Evolutionary conservation across 1,140 invertebrate species (phyloP).

Genomic region (Lethrus apterus): DNA sequence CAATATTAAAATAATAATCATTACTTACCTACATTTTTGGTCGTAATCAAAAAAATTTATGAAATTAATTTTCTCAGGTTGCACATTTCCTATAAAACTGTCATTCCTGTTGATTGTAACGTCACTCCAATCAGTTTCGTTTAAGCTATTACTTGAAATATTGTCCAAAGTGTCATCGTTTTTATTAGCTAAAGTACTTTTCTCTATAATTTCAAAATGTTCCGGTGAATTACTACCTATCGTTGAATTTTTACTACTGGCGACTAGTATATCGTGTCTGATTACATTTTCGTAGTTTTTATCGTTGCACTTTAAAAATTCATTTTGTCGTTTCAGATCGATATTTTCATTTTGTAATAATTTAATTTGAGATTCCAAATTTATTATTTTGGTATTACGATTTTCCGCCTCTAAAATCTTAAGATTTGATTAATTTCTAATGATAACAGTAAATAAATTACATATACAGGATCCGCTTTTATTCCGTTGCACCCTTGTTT

Average conservation of each 20-base stretch:
- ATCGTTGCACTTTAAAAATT: conserved; percentile 1
- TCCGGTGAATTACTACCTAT: conserved; percentile 36
- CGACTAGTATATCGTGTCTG: background rate
- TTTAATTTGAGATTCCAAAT: conserved; percentile 18
- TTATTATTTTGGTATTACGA: too few species aligned
- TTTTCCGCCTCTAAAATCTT: too few species aligned
- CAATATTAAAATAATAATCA: conserved; percentile 2
- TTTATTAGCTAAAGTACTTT: conserved; percentile 22
- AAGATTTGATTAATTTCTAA: too few species aligned
- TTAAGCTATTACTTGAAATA: conserved; percentile 35
- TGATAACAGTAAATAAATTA: too few species aligned
- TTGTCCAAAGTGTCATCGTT: conserved; percentile 27
- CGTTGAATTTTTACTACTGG: conserved; percentile 23
- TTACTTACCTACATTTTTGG: conserved; percentile 4
- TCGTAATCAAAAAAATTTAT: conserved; percentile 7
- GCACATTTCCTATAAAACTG: conserved; percentile 8
- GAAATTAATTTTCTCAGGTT: conserved; percentile 5
- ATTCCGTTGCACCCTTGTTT: too few species aligned
- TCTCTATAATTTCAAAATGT: conserved; percentile 41
- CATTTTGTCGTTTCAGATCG: conserved; percentile 6
- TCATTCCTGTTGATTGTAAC: conserved; percentile 23
- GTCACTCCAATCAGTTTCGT: conserved; percentile 34
- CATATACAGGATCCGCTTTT: too few species aligned
- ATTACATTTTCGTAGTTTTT: conserved; percentile 4
- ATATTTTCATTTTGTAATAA: conserved; percentile 10